Evolutionary conservation across 2,888 invertebrate species (phyloP).

Genomic region (Drosophila nr. medialis): DNA sequence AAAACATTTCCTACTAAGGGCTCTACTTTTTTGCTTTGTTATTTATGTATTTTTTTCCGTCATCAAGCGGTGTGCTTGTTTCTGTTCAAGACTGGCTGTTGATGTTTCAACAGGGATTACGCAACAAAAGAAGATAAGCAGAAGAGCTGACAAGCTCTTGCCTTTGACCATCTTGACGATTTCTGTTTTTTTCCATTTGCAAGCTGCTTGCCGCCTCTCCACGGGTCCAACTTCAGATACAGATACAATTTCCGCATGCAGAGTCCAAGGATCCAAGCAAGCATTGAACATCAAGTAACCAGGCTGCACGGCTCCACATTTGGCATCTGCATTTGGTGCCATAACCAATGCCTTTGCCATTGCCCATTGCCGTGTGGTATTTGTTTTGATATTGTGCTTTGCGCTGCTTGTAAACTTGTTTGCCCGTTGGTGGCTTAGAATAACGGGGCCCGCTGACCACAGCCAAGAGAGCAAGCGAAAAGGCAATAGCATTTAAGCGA

Average conservation of each 20-base stretch:
- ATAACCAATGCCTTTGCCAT: slow-evolving; percentile 8
- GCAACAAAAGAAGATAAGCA: slow-evolving; percentile 49
- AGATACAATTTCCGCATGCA: background rate
- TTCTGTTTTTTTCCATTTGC: background rate
- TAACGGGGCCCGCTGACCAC: slow-evolving; percentile 12
- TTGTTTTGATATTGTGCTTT: slow-evolving; percentile 67
- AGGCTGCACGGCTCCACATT: background rate
- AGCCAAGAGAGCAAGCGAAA: background rate
- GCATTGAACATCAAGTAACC: background rate
- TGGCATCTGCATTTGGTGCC: slow-evolving; percentile 25
- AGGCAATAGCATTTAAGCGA: background rate
- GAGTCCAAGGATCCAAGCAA: background rate
- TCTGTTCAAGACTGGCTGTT: slow-evolving; percentile 37
- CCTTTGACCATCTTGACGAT: slow-evolving; percentile 1
- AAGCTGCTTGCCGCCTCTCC: background rate
- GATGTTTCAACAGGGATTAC: slow-evolving; percentile 43
- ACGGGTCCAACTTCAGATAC: background rate
- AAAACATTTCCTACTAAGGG: background rate
- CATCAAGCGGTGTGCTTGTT: slow-evolving; percentile 4
- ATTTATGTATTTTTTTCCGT: slow-evolving; percentile 1
- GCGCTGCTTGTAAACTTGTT: slow-evolving; percentile 42
- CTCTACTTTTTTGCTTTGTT: background rate
- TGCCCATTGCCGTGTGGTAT: slow-evolving; percentile 40
- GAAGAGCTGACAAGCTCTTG: slow-evolving; percentile 38
- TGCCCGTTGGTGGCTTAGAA: slow-evolving; percentile 31